These are phyloP conservation scores for Phasia obesa DNA, from an alignment of 2,888 invertebrate species.

Conservation along the genomic window DNA sequence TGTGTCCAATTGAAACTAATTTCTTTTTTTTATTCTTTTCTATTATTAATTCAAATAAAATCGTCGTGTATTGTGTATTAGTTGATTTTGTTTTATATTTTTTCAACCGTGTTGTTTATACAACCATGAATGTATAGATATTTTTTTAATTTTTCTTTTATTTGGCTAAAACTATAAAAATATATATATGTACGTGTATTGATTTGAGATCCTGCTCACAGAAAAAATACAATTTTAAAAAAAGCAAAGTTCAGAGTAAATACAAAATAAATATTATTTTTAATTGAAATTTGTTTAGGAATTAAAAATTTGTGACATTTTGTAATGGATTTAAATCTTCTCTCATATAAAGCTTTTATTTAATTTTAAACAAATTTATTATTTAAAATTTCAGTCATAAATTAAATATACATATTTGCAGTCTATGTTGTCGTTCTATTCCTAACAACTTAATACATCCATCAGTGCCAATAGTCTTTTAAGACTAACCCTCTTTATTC, in stretches of 20 bases:
- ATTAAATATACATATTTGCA: no score
- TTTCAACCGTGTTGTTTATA: conserved; percentile 59
- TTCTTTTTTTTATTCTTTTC: conserved; percentile 29
- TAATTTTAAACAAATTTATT: not conserved
- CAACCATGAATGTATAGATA: conserved; percentile 60
- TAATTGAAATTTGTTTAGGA: conserved; percentile 39
- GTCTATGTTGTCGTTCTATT: no score
- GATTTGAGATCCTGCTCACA: conserved; percentile 41
- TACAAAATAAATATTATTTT: conserved; percentile 4
- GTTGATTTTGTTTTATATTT: conserved; percentile 37
- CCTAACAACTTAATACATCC: no score
- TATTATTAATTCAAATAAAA: conserved; percentile 52
- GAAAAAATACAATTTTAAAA: conserved; percentile 8
- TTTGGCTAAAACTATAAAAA: conserved; percentile 49
- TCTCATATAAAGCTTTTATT: not conserved
- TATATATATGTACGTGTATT: conserved; percentile 19
- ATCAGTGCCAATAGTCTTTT: no score
- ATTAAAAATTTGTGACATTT: conserved; percentile 40
- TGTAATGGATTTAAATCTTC: conserved; percentile 9
- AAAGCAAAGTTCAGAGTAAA: conserved; percentile 64
- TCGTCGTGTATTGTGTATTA: conserved; percentile 54
- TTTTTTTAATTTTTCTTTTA: conserved; percentile 62
- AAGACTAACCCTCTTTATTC: no score
- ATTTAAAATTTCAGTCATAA: no score
- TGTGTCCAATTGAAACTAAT: conserved; percentile 70